Conservation (phyloP, 2,113 vertebrate species). For the Siniperca chuatsi region DNA sequence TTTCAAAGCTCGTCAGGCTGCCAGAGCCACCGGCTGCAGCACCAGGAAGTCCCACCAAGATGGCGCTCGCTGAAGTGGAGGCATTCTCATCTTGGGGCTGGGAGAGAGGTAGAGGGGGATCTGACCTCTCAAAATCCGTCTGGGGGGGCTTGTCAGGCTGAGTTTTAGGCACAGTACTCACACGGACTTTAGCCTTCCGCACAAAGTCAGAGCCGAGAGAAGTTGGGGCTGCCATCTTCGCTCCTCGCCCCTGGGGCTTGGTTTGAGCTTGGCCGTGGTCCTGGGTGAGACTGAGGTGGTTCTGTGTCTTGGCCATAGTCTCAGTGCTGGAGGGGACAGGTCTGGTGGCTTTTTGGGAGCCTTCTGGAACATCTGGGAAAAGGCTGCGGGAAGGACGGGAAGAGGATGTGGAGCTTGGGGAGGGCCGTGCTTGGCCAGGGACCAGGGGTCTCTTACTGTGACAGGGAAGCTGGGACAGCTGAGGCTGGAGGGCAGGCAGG, state of each 20-base stretch:
- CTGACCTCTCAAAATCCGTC: slow-evolving; percentile 59
- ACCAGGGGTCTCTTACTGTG: slow-evolving; percentile 86
- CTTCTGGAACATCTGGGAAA: slow-evolving; percentile 89
- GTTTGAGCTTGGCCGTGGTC: slow-evolving; percentile 71
- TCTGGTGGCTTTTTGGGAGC: slow-evolving; percentile 91
- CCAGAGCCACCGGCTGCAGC: slow-evolving; percentile 65
- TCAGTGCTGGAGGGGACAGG: slow-evolving; percentile 92
- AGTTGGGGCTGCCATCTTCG: slow-evolving; percentile 56
- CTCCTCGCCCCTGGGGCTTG: slow-evolving; percentile 53
- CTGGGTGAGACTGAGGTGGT: slow-evolving; percentile 84
- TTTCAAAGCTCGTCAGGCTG: slow-evolving; percentile 73
- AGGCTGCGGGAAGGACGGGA: slow-evolving; percentile 85
- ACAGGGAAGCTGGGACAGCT: slow-evolving; percentile 80
- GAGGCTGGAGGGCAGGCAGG: slow-evolving; percentile 84
- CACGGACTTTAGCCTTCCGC: slow-evolving; percentile 95
- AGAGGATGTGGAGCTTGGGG: slow-evolving; percentile 83
- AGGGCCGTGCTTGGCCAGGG: slow-evolving; percentile 65
- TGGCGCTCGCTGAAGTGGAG: slow-evolving; percentile 72
- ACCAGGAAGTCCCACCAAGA: slow-evolving; percentile 47
- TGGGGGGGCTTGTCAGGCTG: slow-evolving; percentile 52
- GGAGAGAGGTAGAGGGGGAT: slow-evolving; percentile 56
- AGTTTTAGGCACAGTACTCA: slow-evolving; percentile 83
- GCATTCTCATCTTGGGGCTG: slow-evolving; percentile 74
- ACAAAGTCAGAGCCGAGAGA: slow-evolving; percentile 93
- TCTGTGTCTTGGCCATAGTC: slow-evolving; percentile 90